These are phyloP conservation scores for Pammene fasciana DNA, from an alignment of 2,888 invertebrate species.

Conservation along the genomic window DNA sequence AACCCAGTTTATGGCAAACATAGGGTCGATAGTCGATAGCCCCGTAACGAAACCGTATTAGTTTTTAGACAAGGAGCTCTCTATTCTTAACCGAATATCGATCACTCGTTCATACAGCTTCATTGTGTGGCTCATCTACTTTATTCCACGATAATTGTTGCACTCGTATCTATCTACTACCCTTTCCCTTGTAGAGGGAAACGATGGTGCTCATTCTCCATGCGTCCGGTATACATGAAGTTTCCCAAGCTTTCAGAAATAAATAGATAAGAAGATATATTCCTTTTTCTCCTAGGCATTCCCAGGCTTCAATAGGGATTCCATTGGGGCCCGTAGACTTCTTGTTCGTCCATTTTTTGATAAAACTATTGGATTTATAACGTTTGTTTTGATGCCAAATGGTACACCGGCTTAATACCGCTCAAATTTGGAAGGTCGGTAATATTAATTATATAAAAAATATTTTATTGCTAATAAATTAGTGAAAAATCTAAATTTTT, in stretches of 20 bases:
- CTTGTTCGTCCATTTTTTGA: neutral
- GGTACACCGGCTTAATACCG: too few species aligned
- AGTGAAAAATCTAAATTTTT: too few species aligned
- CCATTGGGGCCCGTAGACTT: neutral
- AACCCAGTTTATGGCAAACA: neutral
- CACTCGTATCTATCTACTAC: neutral
- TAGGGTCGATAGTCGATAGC: neutral
- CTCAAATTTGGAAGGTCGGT: too few species aligned
- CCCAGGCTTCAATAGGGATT: neutral
- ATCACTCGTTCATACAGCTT: neutral
- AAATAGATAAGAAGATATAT: neutral
- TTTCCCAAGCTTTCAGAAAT: neutral
- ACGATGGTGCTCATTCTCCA: neutral
- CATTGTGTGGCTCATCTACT: neutral
- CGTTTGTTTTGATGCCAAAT: too few species aligned
- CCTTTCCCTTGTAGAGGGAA: neutral
- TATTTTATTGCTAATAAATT: too few species aligned
- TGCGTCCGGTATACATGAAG: neutral
- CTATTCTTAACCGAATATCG: neutral
- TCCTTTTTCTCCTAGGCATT: neutral
- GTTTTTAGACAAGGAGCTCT: neutral
- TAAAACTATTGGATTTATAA: too few species aligned
- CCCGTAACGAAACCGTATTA: neutral
- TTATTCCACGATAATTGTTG: neutral
- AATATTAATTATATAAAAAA: too few species aligned